Base-by-base conservation (phyloP, 2,113 vertebrate species). In the Sigmodon hispidus region DNA sequence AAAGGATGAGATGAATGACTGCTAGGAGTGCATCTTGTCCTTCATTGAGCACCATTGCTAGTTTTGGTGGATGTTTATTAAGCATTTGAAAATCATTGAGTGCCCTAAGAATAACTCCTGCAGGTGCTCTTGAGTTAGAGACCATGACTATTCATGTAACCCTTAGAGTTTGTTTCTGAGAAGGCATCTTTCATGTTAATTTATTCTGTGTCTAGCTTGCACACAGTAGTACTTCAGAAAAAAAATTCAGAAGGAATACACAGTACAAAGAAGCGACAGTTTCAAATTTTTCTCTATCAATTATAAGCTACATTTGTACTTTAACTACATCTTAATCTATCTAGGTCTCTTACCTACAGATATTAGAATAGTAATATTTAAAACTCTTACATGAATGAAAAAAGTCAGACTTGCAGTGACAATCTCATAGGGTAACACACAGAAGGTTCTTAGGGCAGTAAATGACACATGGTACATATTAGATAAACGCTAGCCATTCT, bases 51-150 rank as follows among this genome's bases (percentile, higher is more conserved):
- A 9, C 57, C 40, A 16, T 17, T n/a, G 26, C 11, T 70, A 55
- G 79, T 67, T 94, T 59, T 96, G 67, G 83, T 89, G 61, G 48
- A 29, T 87, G 19, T 80, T 87, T 95, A 85, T 55, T 87, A 79
- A 84, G 40, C 5, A 1, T 61, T n/a, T 88, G 7, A 4, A 26
- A 6, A 45, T 11, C 36, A 83, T 91, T n/a, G 43, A 13, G 13
- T 76, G 17, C 52, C 94, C 81, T 89, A 69, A 83, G 59, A 79
- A 70, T 75, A 84, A 45, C 45, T 80, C 19, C 65, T 86, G 17
- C 5, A 40, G 24, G 55, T 85, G 11, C 12, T 31, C 2, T 84
- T 50, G 5, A 72, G 21, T 96, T 87, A 84, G 26, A 85, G 67
- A 96, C 24, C 48, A 50, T 83, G 63, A 40, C 12, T 40, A 8